Conservation (phyloP, 2,797 vertebrate genomes). For the Melopsittacus undulatus region DNA sequence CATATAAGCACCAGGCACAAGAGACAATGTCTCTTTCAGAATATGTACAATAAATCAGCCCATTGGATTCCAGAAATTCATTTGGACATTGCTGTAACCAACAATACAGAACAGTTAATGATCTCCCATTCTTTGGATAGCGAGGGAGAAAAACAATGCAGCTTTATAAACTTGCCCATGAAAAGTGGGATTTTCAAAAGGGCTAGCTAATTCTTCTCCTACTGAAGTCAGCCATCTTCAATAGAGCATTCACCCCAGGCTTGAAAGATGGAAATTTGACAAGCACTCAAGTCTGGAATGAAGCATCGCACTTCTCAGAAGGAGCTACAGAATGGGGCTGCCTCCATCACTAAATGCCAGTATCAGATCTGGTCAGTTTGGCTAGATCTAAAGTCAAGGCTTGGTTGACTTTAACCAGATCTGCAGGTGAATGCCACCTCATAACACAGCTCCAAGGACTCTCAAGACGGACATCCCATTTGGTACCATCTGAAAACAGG, state of each 20-base stretch:
- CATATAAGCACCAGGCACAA: conserved; percentile 41
- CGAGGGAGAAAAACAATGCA: conserved; percentile 31
- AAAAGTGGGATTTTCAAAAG: conserved; percentile 37
- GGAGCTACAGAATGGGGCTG: background rate
- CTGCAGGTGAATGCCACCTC: background rate
- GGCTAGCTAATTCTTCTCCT: background rate
- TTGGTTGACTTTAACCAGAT: fast-evolving
- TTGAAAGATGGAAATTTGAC: background rate
- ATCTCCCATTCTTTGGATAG: conserved; percentile 39
- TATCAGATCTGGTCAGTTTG: background rate
- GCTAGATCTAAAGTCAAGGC: background rate
- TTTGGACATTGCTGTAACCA: conserved; percentile 38
- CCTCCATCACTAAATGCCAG: fast-evolving
- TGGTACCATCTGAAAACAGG: fast-evolving
- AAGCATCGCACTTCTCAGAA: background rate
- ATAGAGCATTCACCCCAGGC: background rate
- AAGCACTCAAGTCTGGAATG: background rate
- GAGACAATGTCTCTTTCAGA: conserved; percentile 66
- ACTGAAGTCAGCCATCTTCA: conserved; percentile 23
- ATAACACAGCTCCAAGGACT: fast-evolving
- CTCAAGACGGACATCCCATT: fast-evolving
- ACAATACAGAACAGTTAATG: conserved; percentile 55
- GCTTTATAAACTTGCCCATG: conserved; percentile 20
- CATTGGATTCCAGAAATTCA: conserved; percentile 63
- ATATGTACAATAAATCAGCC: conserved; percentile 43